Conservation (phyloP, 2,113 vertebrate genomes). For the Burhinus oedicnemus region DNA sequence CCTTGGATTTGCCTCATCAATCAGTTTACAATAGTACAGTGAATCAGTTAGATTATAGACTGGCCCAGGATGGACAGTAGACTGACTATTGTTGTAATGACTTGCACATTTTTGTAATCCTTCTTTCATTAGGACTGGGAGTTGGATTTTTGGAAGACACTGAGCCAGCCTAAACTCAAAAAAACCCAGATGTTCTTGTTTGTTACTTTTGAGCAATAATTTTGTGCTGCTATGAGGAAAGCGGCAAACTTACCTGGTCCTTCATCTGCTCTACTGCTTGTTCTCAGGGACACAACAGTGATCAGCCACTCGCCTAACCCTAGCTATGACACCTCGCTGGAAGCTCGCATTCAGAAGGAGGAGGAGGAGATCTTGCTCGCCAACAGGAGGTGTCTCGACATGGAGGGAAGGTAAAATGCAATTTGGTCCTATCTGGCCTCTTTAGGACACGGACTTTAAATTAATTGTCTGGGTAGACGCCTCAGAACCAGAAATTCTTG, state of each 20-base stretch:
- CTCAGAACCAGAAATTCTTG: slow-evolving; percentile 43
- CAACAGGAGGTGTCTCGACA: slow-evolving; percentile 95
- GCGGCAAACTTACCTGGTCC: background rate
- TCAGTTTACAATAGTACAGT: background rate
- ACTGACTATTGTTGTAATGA: background rate
- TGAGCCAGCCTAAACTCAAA: background rate
- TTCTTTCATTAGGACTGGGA: background rate
- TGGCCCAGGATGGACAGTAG: background rate
- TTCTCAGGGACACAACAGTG: slow-evolving; percentile 85
- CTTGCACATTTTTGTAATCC: background rate
- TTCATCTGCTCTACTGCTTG: background rate
- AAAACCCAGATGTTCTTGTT: background rate
- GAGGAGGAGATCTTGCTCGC: slow-evolving; percentile 98
- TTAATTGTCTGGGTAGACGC: background rate
- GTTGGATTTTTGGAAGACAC: background rate
- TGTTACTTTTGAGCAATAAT: background rate
- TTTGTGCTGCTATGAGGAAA: background rate
- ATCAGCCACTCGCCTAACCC: slow-evolving; percentile 91
- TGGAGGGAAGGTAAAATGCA: slow-evolving; percentile 91
- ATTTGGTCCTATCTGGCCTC: background rate
- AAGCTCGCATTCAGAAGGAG: slow-evolving; percentile 96
- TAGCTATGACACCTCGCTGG: slow-evolving; percentile 94
- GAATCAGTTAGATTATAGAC: background rate
- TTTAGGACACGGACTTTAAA: background rate
- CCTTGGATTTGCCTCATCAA: background rate